Evolutionary conservation across 2,113 vertebrate genomes (phyloP).

Genomic region (Catharus bicknelli): DNA sequence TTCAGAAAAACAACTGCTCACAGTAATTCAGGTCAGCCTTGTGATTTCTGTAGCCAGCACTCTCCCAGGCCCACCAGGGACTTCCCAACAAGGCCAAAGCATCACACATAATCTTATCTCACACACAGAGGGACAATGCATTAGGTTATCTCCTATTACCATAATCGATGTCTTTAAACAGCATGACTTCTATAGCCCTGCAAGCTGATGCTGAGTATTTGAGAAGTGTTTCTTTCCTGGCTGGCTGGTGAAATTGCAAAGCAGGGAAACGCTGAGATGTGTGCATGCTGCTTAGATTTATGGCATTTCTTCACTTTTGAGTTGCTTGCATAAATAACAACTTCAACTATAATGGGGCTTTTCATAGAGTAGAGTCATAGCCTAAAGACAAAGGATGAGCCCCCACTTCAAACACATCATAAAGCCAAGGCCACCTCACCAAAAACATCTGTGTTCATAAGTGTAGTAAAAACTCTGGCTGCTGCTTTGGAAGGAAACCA

Average conservation of each 20-base stretch:
- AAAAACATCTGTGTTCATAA: background rate
- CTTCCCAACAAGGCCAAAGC: conserved; percentile 1
- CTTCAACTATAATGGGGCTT: background rate
- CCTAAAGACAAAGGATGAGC: background rate
- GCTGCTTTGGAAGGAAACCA: background rate
- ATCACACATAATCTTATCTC: background rate
- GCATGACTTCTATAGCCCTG: background rate
- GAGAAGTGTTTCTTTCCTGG: background rate
- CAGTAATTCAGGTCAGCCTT: background rate
- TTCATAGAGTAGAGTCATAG: background rate
- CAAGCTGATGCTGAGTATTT: background rate
- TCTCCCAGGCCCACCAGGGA: background rate
- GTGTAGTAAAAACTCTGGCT: background rate
- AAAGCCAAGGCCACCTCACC: background rate
- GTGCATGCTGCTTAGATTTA: background rate
- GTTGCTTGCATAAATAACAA: background rate
- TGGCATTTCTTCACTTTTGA: background rate
- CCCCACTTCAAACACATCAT: background rate
- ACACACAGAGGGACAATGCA: background rate
- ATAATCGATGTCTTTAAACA: background rate
- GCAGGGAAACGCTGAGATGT: background rate
- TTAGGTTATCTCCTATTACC: background rate
- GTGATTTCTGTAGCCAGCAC: background rate
- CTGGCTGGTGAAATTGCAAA: background rate
- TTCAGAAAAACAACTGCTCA: background rate